Evolutionary conservation across 2,888 invertebrate species (phyloP).

Genomic region (Diarsia rubi): DNA sequence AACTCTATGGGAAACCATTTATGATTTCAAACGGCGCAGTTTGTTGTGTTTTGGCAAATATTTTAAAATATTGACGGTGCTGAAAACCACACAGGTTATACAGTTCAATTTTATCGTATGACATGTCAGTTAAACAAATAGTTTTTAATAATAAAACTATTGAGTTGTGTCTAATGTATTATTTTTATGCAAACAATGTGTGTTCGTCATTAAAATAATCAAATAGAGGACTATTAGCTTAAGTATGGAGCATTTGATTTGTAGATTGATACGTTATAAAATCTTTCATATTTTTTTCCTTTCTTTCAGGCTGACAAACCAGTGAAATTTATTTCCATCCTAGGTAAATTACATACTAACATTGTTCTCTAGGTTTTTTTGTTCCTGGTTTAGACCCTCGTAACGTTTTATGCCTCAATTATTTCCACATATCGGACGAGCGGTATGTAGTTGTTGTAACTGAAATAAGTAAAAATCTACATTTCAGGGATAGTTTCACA

Average conservation of each 20-base stretch:
- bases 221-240: too few relatives aligned
- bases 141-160: background rate
- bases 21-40: constrained; percentile 12
- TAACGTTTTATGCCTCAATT: background rate
- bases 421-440: background rate
- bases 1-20: constrained; percentile 28
- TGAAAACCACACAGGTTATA: too few relatives aligned
- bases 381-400: too few relatives aligned
- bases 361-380: background rate
- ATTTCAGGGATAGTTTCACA: background rate
- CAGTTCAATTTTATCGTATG: background rate
- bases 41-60: background rate
- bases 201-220: background rate
- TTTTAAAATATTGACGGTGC: constrained; percentile 1
- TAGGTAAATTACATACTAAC: background rate
- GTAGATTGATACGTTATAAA: too few relatives aligned
- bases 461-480: background rate
- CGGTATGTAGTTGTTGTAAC: background rate
- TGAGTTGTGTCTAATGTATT: background rate
- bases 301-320: too few relatives aligned
- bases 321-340: background rate
- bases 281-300: too few relatives aligned
- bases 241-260: too few relatives aligned
- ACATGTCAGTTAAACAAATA: background rate
- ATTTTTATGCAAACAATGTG: background rate